Percentiles rank a stretch among this genome's conserved stretches.
phyloP scores from a whole-genome alignment of 1,140 invertebrate genomes.

The Sarcophaga peregrina region DNA sequence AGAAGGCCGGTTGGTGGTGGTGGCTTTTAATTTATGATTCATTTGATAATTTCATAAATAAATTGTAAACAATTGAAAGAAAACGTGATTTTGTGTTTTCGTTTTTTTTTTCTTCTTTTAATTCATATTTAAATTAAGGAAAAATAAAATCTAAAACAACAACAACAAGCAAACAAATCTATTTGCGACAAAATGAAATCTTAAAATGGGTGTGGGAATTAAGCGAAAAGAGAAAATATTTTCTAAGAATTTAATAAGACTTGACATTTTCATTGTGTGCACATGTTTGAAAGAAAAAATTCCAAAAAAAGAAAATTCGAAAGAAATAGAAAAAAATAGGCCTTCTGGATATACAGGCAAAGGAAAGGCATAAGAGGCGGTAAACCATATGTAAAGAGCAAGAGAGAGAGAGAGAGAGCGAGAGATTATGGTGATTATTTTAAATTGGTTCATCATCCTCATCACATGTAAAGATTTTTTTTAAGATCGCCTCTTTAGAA shows the following conservation, averaged over 20 bases:
- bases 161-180: background rate
- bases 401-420: too few relatives aligned
- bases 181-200: too few relatives aligned
- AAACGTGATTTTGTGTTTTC: conserved; percentile 13
- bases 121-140: background rate
- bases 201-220: conserved; percentile 10
- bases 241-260: background rate
- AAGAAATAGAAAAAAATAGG: background rate
- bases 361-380: too few relatives aligned
- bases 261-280: background rate
- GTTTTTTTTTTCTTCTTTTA: too few relatives aligned
- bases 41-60: background rate
- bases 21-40: background rate
- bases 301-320: too few relatives aligned
- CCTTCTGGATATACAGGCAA: background rate
- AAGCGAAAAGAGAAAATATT: background rate
- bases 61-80: background rate
- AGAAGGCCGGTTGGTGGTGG: too few relatives aligned
- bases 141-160: background rate
- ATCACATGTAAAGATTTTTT: background rate
- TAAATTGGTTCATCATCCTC: conserved; percentile 23
- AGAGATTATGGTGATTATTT: background rate
- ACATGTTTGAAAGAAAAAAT: background rate
- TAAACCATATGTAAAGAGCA: too few relatives aligned
- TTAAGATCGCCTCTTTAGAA: background rate